phyloP scores from a whole-genome alignment of 2,888 invertebrate species.

The Allygus modestus region DNA sequence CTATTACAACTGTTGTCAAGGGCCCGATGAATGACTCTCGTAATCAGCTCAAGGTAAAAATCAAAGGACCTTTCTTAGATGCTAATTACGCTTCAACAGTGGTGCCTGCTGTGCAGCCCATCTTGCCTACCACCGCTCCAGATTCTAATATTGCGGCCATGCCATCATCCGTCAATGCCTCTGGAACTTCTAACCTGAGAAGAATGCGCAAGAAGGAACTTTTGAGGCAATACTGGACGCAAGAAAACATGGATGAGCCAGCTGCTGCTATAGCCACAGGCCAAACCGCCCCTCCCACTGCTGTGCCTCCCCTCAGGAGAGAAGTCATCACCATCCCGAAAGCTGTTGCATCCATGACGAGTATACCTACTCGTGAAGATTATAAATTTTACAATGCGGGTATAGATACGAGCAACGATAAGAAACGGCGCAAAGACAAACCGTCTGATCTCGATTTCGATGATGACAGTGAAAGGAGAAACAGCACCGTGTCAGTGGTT shows the following conservation, averaged over 20 bases:
- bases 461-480: constrained; percentile 76
- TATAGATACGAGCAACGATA: constrained; percentile 81
- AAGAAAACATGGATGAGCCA: constrained; percentile 90
- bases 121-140: constrained; percentile 74
- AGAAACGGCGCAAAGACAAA: constrained; percentile 81
- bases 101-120: constrained; percentile 79
- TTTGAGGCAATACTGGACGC: constrained; percentile 89
- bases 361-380: constrained; percentile 91
- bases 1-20: constrained; percentile 47
- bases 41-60: constrained; percentile 93
- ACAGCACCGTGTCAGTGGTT: constrained; percentile 75
- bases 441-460: constrained; percentile 71
- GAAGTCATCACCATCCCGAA: constrained; percentile 91
- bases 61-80: constrained; percentile 92
- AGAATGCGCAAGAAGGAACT: constrained; percentile 95
- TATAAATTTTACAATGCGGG: constrained; percentile 79
- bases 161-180: constrained; percentile 76
- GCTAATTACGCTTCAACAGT: constrained; percentile 82
- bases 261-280: constrained; percentile 76
- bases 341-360: constrained; percentile 92
- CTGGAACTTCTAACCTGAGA: constrained; percentile 86
- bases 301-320: constrained; percentile 80
- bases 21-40: constrained; percentile 88
- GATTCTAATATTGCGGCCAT: constrained; percentile 69
- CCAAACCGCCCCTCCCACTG: constrained; percentile 77